Evolutionary conservation across 2,888 invertebrate genomes (phyloP).

Genomic region (Drosophila neonasuta): DNA sequence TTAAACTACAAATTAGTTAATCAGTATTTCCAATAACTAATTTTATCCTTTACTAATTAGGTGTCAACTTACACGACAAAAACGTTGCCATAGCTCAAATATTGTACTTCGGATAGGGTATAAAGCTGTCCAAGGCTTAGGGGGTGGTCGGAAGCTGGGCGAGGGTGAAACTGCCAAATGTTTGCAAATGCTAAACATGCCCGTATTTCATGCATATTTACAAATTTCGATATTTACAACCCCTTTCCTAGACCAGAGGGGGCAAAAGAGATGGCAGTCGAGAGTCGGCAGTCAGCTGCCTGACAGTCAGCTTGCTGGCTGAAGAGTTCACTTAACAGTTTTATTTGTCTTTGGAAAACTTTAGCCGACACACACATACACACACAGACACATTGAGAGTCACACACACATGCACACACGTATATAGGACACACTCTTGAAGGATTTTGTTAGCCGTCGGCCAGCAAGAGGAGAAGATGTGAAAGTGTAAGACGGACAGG

Average conservation of each 20-base stretch:
- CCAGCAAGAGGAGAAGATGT: background rate
- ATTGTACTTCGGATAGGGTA: constrained; percentile 5
- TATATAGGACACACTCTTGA: constrained; percentile 54
- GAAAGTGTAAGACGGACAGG: background rate
- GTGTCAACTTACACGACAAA: background rate
- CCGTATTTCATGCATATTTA: constrained; percentile 76
- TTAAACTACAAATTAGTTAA: no score
- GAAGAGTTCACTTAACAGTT: constrained; percentile 77
- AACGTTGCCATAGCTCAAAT: background rate
- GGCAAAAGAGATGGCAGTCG: background rate
- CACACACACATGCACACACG: constrained; percentile 15
- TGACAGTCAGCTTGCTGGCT: constrained; percentile 50
- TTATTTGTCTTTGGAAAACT: constrained; percentile 76
- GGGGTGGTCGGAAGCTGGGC: background rate
- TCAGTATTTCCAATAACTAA: no score
- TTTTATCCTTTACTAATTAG: no score
- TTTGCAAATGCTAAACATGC: constrained; percentile 76
- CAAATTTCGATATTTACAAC: constrained; percentile 75
- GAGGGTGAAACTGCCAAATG: constrained; percentile 47
- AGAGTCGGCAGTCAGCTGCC: constrained; percentile 25
- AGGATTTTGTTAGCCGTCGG: constrained; percentile 56
- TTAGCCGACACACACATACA: constrained; percentile 42
- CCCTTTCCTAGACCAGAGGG: constrained; percentile 33
- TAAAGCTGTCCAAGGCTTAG: constrained; percentile 2
- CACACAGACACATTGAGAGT: constrained; percentile 2